Conservation (phyloP, 2,888 invertebrate species). For the Heliconius sara region DNA sequence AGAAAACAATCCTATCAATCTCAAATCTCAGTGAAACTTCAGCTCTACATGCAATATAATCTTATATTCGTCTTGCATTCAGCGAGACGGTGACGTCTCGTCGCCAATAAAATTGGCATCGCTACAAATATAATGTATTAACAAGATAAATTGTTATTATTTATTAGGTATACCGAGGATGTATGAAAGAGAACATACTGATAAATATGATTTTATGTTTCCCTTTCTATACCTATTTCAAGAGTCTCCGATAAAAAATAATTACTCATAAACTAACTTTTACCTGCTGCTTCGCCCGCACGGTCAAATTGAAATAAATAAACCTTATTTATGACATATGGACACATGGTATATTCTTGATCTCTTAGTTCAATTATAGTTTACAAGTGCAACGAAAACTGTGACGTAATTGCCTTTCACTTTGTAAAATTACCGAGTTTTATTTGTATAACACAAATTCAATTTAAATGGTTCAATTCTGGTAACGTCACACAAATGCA, state of each 20-base stretch:
- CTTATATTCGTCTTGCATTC: neutral
- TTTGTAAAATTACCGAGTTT: neutral
- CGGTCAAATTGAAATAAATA: no score
- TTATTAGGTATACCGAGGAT: neutral
- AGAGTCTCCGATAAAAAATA: no score
- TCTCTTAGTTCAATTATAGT: neutral
- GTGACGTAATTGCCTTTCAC: constrained; percentile 6
- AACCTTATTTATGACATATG: neutral
- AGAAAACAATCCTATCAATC: neutral
- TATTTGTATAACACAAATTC: no score
- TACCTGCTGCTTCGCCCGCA: no score
- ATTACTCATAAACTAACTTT: no score
- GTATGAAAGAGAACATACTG: no score
- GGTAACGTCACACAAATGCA: no score
- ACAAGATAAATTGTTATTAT: constrained; percentile 2
- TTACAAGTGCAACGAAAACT: no score
- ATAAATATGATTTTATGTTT: no score
- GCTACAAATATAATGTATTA: neutral
- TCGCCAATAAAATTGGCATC: constrained; percentile 2
- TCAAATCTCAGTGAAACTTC: neutral
- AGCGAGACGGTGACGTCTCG: neutral
- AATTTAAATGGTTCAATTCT: no score
- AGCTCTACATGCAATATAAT: neutral
- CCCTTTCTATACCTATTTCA: no score
- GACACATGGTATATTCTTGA: neutral